Base-by-base conservation (phyloP, 2,797 vertebrate genomes). In the Cynodonichthys magdalenae region DNA sequence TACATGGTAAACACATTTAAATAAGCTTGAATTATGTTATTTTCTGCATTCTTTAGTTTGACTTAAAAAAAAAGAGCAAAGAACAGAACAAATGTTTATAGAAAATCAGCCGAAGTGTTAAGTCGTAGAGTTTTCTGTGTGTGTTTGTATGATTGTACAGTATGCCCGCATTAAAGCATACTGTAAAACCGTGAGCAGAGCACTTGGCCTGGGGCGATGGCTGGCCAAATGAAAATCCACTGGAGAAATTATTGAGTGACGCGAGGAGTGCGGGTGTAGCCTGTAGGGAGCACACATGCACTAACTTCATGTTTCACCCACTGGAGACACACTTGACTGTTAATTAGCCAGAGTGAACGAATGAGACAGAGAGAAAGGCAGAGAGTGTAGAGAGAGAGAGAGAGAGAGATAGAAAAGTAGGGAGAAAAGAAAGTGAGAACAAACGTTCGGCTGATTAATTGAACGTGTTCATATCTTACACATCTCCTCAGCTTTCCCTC, bases 181-280 rank as follows among this genome's bases (percentile, higher is more conserved):
- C 18, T 66, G 63, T 63, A 72, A 66, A 76, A 82, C 47, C 59
- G 44, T 73, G 69, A 87, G 68, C 70, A 48, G 66, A 34, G 17
- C 69, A 82, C 61, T 81, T 81, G 71, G 84, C 89, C 85, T 66
- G 65, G 66, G 88, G 89, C 71, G 39, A 75, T 64, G 75, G 80
- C 74, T 63, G 63, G 76, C 80, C 87, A 89, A 87, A 90, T 88
- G 79, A 92, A 92, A 92, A 90, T 85, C 90, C 83, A 86, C 83
- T 79, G 78, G 81, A 85, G 70, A 84, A 88, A 87, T 87, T 83
- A 91, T 76, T 81, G 89, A 92, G 72, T 54, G 75, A 75, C 67
- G 81, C 69, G 66, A 68, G 69, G 76, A 83, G 75, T 75, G 85
- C 75, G 70, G 59, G 69, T 71, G 61, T 71, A 81, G 81, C 81